phyloP scores from a whole-genome alignment of 92 coral and sea anemone species.

The Epizoanthus scotinus region DNA sequence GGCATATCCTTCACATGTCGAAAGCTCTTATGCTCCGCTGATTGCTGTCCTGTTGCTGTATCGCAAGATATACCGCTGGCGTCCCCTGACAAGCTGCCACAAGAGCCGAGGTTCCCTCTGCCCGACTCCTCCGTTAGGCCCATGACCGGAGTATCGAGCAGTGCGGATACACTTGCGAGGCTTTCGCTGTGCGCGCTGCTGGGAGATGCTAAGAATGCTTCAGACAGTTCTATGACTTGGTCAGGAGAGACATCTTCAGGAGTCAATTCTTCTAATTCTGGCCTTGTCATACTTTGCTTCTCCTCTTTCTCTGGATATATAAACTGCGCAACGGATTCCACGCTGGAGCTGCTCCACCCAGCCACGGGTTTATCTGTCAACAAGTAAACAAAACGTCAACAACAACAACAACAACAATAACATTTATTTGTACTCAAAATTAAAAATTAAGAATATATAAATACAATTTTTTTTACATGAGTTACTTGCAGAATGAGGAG shows the following conservation, averaged over 20 bases:
- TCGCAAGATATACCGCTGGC: neutral
- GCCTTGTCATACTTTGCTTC: neutral
- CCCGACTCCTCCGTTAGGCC: neutral
- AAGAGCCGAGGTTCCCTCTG: neutral
- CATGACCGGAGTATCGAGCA: constrained; percentile 26
- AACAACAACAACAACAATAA: no score
- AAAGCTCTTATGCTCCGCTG: constrained; percentile 4
- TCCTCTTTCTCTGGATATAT: constrained; percentile 17
- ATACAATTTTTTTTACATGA: no score
- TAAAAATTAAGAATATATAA: no score
- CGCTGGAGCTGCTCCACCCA: constrained; percentile 16
- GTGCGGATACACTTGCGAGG: constrained; percentile 19
- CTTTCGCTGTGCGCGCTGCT: constrained; percentile 15
- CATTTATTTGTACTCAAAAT: no score
- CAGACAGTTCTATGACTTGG: neutral
- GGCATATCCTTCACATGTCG: neutral
- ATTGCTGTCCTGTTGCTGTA: neutral
- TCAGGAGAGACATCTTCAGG: neutral
- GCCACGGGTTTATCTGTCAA: constrained; percentile 10
- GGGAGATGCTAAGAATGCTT: constrained; percentile 13
- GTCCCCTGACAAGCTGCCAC: constrained; percentile 20
- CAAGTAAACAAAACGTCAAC: neutral
- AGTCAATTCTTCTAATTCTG: constrained; percentile 11
- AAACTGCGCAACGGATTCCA: constrained; percentile 12
- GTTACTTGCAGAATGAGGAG: no score